Conservation (phyloP, 1,140 invertebrate species). For the Panagrolaimus sp. region DNA sequence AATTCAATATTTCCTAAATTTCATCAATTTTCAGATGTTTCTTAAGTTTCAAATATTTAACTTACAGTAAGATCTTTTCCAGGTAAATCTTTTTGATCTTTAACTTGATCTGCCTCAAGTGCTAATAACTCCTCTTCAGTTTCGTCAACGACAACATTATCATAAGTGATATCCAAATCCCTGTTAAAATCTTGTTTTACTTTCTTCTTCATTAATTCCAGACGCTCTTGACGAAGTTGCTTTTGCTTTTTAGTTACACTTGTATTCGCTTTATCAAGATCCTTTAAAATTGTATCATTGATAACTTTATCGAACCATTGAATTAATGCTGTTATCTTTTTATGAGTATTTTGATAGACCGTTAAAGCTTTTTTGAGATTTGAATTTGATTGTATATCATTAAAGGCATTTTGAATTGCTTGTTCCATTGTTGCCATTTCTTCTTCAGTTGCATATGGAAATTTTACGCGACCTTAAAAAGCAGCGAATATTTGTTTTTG, state of each 20-base stretch:
- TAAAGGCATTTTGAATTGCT: conserved; percentile 65
- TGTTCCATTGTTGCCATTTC: conserved; percentile 64
- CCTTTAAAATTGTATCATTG: conserved; percentile 56
- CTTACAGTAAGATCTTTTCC: conserved; percentile 33
- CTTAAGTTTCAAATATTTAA: no score
- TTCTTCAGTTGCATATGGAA: conserved; percentile 66
- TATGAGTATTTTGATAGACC: conserved; percentile 64
- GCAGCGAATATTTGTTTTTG: no score
- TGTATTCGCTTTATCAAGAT: conserved; percentile 54
- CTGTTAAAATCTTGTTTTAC: conserved; percentile 42
- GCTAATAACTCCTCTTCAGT: conserved; percentile 48
- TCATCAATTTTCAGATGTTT: no score
- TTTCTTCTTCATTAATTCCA: conserved; percentile 51
- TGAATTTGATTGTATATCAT: conserved; percentile 64
- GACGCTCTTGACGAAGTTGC: conserved; percentile 49
- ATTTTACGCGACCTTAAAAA: conserved; percentile 61
- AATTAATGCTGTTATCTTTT: conserved; percentile 63
- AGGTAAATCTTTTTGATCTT: conserved; percentile 46
- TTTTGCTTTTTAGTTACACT: conserved; percentile 52
- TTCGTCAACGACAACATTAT: conserved; percentile 39
- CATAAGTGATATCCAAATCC: conserved; percentile 42
- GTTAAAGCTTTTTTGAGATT: conserved; percentile 63
- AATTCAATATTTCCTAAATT: conserved; percentile 39
- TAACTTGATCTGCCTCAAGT: conserved; percentile 48
- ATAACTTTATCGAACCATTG: conserved; percentile 66